A percentile compares a stretch with the other conserved stretches of the same genome.
These are phyloP conservation scores for Drosophila carrolli DNA, from an alignment of 1,140 invertebrate species.

Conservation along the genomic window DNA sequence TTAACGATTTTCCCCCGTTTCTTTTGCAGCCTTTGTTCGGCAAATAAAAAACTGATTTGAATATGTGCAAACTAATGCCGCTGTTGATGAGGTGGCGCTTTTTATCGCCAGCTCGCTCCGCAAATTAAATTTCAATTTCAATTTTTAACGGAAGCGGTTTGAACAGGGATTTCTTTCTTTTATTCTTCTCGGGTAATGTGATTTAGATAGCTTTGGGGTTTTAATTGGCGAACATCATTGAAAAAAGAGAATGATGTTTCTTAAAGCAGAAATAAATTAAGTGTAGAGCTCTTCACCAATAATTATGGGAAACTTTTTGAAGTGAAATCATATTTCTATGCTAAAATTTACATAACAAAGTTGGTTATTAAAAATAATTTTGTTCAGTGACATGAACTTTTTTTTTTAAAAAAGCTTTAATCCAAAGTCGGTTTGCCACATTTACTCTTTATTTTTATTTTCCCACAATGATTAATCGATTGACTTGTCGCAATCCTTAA, in stretches of 20 bases:
- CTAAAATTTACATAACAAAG: neutral
- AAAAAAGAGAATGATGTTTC: constrained; percentile 7
- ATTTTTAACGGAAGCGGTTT: constrained; percentile 62
- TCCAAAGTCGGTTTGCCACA: too few species aligned
- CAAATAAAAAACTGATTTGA: constrained; percentile 68
- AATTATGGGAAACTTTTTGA: neutral
- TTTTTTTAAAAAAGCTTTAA: too few species aligned
- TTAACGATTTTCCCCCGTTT: constrained; percentile 65
- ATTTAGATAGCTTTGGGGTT: constrained; percentile 36
- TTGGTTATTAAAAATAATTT: neutral
- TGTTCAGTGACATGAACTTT: too few species aligned
- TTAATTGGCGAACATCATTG: constrained; percentile 28
- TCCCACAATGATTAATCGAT: constrained; percentile 31
- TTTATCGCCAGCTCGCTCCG: constrained; percentile 26
- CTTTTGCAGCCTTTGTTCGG: constrained; percentile 19
- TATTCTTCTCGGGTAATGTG: constrained; percentile 29
- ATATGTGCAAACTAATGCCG: constrained; percentile 77
- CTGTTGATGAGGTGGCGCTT: constrained; percentile 58
- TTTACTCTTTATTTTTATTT: neutral
- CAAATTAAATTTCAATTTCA: constrained; percentile 76
- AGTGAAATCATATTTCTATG: neutral
- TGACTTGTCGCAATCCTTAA: constrained; percentile 16
- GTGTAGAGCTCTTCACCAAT: neutral
- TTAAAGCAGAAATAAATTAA: neutral
- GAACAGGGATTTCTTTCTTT: constrained; percentile 26